Percentiles rank a stretch among this genome's conserved stretches.
These are phyloP conservation scores for Penelope pileata DNA, from an alignment of 2,113 vertebrate genomes.

Conservation along the genomic window DNA sequence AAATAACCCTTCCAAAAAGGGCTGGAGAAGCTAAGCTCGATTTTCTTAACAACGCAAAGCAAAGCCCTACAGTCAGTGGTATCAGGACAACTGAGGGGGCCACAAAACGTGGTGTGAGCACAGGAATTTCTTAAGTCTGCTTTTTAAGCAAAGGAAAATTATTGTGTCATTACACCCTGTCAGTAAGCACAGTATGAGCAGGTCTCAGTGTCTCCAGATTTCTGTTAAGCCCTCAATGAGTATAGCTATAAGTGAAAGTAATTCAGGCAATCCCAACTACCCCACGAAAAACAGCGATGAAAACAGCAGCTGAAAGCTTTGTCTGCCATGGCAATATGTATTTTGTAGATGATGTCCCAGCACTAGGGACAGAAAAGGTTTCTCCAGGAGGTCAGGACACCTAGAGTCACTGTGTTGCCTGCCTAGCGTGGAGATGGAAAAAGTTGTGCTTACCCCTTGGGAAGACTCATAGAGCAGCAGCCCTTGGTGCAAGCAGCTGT, in stretches of 20 bases:
- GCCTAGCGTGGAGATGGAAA: background rate
- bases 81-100: background rate
- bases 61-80: background rate
- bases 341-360: background rate
- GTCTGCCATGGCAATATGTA: fast-evolving
- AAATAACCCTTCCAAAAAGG: constrained; percentile 13
- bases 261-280: background rate
- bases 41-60: background rate
- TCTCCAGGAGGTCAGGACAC: background rate
- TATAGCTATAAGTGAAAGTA: background rate
- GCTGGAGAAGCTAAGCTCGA: background rate
- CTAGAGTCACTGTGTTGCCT: background rate
- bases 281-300: background rate
- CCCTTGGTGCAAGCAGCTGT: background rate
- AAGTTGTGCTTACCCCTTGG: background rate
- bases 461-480: background rate
- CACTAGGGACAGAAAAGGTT: background rate
- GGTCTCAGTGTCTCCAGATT: background rate
- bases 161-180: background rate
- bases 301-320: background rate
- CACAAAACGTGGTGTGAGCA: background rate
- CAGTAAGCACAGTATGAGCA: background rate
- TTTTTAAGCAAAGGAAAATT: background rate
- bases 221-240: background rate
- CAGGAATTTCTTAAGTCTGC: background rate